A percentile compares a stretch with the other conserved stretches of the same genome.
Evolutionary conservation across 1,140 invertebrate species (phyloP).

Genomic region (Penaeus indicus): DNA sequence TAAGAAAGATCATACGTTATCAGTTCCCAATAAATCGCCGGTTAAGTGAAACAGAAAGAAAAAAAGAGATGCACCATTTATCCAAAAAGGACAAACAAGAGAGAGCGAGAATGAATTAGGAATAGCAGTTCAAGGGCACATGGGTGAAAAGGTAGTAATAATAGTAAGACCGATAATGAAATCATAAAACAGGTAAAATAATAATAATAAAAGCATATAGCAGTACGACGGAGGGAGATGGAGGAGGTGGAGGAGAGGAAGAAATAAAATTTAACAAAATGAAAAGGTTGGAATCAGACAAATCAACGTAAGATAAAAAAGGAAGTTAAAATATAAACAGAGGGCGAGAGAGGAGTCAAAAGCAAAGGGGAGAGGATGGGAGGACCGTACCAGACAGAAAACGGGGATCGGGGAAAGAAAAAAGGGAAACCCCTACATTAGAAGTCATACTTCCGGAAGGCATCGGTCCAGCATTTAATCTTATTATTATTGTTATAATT

Average conservation of each 20-base stretch:
- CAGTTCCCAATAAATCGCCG: too few relatives aligned
- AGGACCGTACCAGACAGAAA: conserved; percentile 45
- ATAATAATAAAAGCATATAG: conserved; percentile 4
- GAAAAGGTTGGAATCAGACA: neutral
- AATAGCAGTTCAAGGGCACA: too few relatives aligned
- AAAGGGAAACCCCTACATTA: conserved; percentile 61
- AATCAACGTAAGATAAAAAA: neutral
- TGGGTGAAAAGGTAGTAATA: too few relatives aligned
- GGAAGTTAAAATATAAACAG: neutral
- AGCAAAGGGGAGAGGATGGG: conserved; percentile 23
- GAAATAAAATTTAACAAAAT: neutral
- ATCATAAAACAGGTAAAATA: conserved; percentile 20
- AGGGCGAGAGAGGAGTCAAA: conserved; percentile 6
- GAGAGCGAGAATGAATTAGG: too few relatives aligned
- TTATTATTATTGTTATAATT: too few relatives aligned
- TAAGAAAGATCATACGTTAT: too few relatives aligned
- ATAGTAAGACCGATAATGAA: conserved; percentile 3
- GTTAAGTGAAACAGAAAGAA: too few relatives aligned
- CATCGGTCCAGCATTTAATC: too few relatives aligned
- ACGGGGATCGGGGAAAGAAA: conserved; percentile 52
- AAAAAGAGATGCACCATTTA: too few relatives aligned
- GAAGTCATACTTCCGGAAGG: conserved; percentile 3
- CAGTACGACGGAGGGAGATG: conserved; percentile 1
- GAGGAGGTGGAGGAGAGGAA: neutral
- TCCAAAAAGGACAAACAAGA: too few relatives aligned